Base-by-base conservation (phyloP, 2,113 vertebrate genomes). In the Leptosomus discolor region DNA sequence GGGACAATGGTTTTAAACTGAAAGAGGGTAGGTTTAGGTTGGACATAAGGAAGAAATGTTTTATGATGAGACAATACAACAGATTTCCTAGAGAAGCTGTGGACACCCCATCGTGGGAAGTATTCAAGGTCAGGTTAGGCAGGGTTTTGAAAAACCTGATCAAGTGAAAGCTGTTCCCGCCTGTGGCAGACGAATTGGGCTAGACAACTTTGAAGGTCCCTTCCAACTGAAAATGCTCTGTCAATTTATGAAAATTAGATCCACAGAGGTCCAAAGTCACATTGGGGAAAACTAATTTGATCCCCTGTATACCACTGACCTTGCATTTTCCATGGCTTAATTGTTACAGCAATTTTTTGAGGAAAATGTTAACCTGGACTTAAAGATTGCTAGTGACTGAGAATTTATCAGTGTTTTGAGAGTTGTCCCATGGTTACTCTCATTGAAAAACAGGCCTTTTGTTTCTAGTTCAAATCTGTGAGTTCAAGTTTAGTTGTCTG, bases 141-240 rank as follows among this genome's bases (percentile, higher is more conserved):
- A 3, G 7, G 12, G 8, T 16, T 61, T 69, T 54, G n/a, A 48
- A 14, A 58, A 76, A 41, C 12, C 23, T 61, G 20, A 34, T 21
- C 46, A 41, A 54, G 16, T 26, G 16, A 69, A 84, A 84, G 21
- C 54, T 30, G 18, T 45, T 8, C 22, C 18, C 45, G 29, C 12
- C 12, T 65, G 2, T 37, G 19, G n/a, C 11, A 75, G 20, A 41
- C 2, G 2, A 4, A 0, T 46, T 65, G 30, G 12, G 15, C 12
- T n/a, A 64, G 8, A 32, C 36, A 32, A 24, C 8, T 54, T 58
- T 18, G 5, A 56, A 78, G 12, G 11, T 23, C 9, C 15, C 3
- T 57, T 91, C 34, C 8, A 67, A 14, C 4, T 1, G 2, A 84
- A 75, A 71, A 8, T 2, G 27, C 2, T 11, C 16, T 56, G 10